phyloP scores from a whole-genome alignment of 2,797 vertebrate genomes.

The Leptoclinus maculatus region DNA sequence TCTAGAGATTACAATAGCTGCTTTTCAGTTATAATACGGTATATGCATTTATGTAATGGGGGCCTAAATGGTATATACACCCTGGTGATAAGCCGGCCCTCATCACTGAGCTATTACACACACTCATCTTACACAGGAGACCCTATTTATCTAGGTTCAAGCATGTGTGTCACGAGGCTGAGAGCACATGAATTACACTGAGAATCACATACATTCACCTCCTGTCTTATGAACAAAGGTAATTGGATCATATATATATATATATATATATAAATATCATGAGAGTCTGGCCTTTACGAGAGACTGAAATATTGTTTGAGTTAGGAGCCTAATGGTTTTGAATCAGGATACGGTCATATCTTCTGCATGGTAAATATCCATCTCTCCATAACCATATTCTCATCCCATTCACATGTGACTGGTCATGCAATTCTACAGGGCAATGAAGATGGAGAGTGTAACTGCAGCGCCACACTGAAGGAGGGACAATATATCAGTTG shows the following conservation, averaged over 20 bases:
- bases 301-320: slow-evolving; percentile 57
- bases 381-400: slow-evolving; percentile 49
- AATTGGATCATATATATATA: slow-evolving; percentile 55
- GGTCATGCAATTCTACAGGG: slow-evolving; percentile 58
- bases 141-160: slow-evolving; percentile 33
- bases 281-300: slow-evolving; percentile 49
- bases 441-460: slow-evolving; percentile 64
- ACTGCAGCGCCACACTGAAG: slow-evolving; percentile 37
- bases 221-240: slow-evolving; percentile 62
- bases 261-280: background rate
- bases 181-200: slow-evolving; percentile 36
- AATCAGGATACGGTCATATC: slow-evolving; percentile 49
- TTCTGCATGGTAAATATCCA: slow-evolving; percentile 67
- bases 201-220: slow-evolving; percentile 68
- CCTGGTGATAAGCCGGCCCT: slow-evolving; percentile 45
- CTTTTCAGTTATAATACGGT: slow-evolving; percentile 38
- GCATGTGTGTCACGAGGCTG: slow-evolving; percentile 44
- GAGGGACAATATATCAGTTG: slow-evolving; percentile 48
- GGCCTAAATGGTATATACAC: slow-evolving; percentile 65
- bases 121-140: slow-evolving; percentile 43
- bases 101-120: slow-evolving; percentile 61
- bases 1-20: slow-evolving; percentile 31
- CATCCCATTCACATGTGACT: slow-evolving; percentile 57
- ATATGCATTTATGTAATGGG: slow-evolving; percentile 61
- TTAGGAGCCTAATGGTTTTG: slow-evolving; percentile 52